Conservation (phyloP, 1,140 invertebrate species). For the Drosophila parvula region DNA sequence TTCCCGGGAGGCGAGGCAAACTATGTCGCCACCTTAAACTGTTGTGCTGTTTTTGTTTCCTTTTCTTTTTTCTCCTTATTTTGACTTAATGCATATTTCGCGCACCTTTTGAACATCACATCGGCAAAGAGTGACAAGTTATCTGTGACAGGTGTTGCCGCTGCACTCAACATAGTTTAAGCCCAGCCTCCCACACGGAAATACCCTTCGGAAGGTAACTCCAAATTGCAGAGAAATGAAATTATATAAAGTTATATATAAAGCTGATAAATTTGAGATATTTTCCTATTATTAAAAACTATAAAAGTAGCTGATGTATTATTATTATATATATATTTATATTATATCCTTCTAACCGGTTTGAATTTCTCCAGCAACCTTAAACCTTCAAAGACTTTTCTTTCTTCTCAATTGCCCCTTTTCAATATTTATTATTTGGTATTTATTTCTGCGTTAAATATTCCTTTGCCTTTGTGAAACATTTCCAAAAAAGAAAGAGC, state of each 20-base stretch:
- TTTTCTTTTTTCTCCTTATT: conserved; percentile 1
- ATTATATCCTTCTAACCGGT: too few species aligned
- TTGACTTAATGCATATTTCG: conserved; percentile 18
- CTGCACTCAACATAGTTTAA: not conserved
- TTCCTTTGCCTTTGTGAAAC: not conserved
- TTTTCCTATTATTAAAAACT: too few species aligned
- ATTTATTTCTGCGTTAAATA: not conserved
- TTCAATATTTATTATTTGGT: not conserved
- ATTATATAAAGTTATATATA: too few species aligned
- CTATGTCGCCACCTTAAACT: conserved; percentile 5
- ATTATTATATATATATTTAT: too few species aligned
- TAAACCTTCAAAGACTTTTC: not conserved
- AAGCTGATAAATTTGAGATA: too few species aligned
- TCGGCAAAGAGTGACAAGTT: conserved; percentile 16
- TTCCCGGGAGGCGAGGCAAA: not conserved
- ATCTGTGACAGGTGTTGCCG: not conserved
- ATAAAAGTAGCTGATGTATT: too few species aligned
- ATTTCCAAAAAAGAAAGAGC: not conserved
- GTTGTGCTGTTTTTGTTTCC: not conserved
- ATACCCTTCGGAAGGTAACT: not conserved
- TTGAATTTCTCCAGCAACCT: too few species aligned
- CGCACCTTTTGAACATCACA: conserved; percentile 14
- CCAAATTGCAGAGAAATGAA: not conserved
- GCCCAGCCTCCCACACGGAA: not conserved
- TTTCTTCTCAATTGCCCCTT: not conserved